Percentiles rank a stretch among this genome's conserved stretches.
Conservation (phyloP, 2,888 invertebrate genomes). For the Lysandra coridon region DNA sequence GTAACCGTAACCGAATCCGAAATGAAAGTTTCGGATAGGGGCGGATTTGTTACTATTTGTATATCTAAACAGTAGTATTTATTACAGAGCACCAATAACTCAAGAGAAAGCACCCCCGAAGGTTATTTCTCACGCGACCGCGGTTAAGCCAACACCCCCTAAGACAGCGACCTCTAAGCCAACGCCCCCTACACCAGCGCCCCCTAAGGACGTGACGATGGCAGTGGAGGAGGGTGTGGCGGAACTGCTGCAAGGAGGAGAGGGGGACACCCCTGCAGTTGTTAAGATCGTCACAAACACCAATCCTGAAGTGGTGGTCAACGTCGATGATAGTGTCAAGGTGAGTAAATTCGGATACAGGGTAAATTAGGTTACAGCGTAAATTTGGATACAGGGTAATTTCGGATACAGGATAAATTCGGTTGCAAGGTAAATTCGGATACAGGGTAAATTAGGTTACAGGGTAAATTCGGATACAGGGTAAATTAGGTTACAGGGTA, state of each 20-base stretch:
- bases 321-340: constrained; percentile 37
- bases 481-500: too few relatives aligned
- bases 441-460: too few relatives aligned
- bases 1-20: too few relatives aligned
- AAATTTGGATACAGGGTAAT: too few relatives aligned
- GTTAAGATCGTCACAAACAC: constrained; percentile 20
- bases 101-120: neutral
- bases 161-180: neutral
- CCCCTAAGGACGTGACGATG: constrained; percentile 5
- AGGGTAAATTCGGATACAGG: too few relatives aligned
- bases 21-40: too few relatives aligned
- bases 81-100: neutral
- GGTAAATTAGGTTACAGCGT: neutral
- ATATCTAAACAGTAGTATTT: neutral
- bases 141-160: neutral
- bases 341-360: constrained; percentile 28
- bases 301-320: constrained; percentile 33
- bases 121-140: neutral
- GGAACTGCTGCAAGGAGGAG: neutral
- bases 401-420: too few relatives aligned
- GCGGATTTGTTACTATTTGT: too few relatives aligned
- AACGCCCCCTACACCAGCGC: neutral
- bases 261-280: constrained; percentile 31
- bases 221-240: constrained; percentile 38
- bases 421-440: too few relatives aligned